Base-by-base conservation (phyloP, 2,797 vertebrate genomes). In the Pangasius mekongensis region DNA sequence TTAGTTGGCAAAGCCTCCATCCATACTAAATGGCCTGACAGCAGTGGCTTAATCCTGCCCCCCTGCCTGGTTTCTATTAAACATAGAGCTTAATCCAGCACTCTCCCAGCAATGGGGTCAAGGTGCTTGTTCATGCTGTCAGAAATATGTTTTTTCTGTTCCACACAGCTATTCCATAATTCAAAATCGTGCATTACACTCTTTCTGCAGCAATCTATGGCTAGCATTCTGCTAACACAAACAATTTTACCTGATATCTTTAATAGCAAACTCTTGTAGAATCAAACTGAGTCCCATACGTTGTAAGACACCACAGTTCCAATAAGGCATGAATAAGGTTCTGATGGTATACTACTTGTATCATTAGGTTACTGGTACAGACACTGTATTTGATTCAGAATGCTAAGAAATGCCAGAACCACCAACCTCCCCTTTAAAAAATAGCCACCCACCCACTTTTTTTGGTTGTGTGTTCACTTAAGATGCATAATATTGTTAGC, bases 31-130 rank as follows among this genome's bases (percentile, higher is more conserved):
- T 91, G 92, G 93, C 91, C 93, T 91, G 92, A 94, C 95, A 94
- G 93, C 92, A 92, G 90, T 92, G 93, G 93, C 93, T 93, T 94
- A 95, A 95, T 91, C 85, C 90, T 86, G 87, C 81, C 67, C 87
- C 56, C 87, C 85, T 91, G 56, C 88, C 86, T 89, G 90, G 93
- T 94, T 95, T 95, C 93, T 94, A 94, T 95, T 94, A 95, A 95
- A 96, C 91, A 95, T 92, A 91, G 94, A 94, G 94, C 94, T 94
- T 95, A 95, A 96, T 95, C 95, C 94, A 92, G 90, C 87, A 49
- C 36, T 67, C 58, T 82, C 89, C 58, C 77, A 54, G 49, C 67
- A 81, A 36, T 43, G 58, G 85, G 85, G 85, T 77, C 85, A 86
- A 47, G 56, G 47, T 77, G 39, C 18, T 18, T 76, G 36, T 30